phyloP scores from a whole-genome alignment of 2,888 invertebrate genomes.

The Hymenopus coronatus region DNA sequence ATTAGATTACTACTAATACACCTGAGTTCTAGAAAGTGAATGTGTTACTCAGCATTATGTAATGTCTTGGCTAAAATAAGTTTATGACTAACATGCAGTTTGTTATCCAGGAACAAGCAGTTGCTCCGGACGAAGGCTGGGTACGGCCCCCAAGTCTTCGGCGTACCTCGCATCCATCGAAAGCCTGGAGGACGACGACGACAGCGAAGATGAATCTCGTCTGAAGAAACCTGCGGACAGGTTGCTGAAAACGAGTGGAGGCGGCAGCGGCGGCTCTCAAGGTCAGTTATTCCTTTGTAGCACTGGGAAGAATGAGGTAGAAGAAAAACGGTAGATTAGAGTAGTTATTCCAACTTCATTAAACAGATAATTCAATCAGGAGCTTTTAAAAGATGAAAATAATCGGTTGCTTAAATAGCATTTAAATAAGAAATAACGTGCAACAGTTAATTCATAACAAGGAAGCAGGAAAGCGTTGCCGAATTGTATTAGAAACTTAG shows the following conservation, averaged over 20 bases:
- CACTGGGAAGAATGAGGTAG: too few relatives aligned
- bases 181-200: conserved; percentile 68
- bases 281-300: conserved; percentile 37
- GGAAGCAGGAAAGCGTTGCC: too few relatives aligned
- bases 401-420: too few relatives aligned
- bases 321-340: too few relatives aligned
- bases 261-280: conserved; percentile 62
- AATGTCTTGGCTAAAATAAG: not conserved
- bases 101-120: conserved; percentile 49
- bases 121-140: conserved; percentile 63
- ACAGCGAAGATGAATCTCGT: conserved; percentile 22
- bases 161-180: conserved; percentile 86
- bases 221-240: conserved; percentile 16
- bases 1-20: too few relatives aligned
- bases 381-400: too few relatives aligned
- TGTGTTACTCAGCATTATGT: not conserved
- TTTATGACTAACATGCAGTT: not conserved
- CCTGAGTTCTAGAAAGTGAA: too few relatives aligned
- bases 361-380: too few relatives aligned
- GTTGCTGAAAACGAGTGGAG: conserved; percentile 19
- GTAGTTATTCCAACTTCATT: too few relatives aligned
- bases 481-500: too few relatives aligned
- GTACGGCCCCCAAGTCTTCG: conserved; percentile 52
- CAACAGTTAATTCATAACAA: too few relatives aligned
- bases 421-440: too few relatives aligned